Evolutionary conservation across 2,113 vertebrate species (phyloP), one percentile per base, ranked within the genome.

Genomic region (Sinocyclocheilus anophthalmus): DNA sequence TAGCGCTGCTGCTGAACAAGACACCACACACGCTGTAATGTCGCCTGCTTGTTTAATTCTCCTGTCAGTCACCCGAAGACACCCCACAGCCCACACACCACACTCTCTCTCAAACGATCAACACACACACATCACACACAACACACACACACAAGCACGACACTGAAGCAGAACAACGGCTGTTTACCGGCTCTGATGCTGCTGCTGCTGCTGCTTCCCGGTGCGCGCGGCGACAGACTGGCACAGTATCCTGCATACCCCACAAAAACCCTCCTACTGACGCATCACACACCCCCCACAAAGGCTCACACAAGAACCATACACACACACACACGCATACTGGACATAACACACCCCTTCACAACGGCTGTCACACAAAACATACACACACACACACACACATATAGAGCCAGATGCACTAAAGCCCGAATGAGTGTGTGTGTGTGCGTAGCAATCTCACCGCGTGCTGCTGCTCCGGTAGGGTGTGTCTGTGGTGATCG

Each of bases 151-250:
- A 39, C 7, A 57, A 9, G 14, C 55, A 61, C 20, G n/a, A 63
- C 1, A 13, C 37, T 39, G 22, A 45, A 50, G 73, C 39, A n/a
- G 10, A 50, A 76, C n/a, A 26, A 76, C 57, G 57, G 50, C 22
- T 6, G 16, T 6, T 79, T 79, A 79, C 76, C 76, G 53, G 53
- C 26, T n/a, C 30, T 77, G 75, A 77, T 33, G 75, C 16, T 79
- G 76, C 42, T 45, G 33, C 45, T 77, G 76, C 45, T 77, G 76
- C 76, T 57, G 76, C 55, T 79, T 20, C 76, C 76, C 50, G 26
- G 76, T 11, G 76, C 50, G 30, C 24, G 33, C 26, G 53, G 50
- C 7, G 76, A 59, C 76, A 1, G 76, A 79, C 76, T 39, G 53
- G 48, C 48, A 77, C n/a, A 67, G n/a, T n/a, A n/a, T n/a, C n/a